Evolutionary conservation across 2,113 vertebrate species (phyloP).

Genomic region (Falcunculus frontatus): DNA sequence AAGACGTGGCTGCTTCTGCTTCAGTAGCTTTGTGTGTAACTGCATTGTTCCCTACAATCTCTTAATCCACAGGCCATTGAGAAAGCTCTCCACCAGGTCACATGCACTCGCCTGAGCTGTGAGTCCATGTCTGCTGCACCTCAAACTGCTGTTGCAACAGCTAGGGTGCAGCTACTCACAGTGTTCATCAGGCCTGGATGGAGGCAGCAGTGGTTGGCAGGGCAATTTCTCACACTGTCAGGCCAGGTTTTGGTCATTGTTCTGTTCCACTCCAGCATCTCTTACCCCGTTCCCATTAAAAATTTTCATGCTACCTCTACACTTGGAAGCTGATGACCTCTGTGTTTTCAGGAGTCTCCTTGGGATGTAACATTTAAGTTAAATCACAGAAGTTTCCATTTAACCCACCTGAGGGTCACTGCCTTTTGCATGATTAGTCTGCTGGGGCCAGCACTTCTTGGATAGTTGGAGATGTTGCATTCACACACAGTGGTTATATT

Average conservation of each 20-base stretch:
- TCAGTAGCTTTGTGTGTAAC: background rate
- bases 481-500: background rate
- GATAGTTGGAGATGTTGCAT: background rate
- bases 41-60: background rate
- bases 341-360: background rate
- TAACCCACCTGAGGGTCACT: fast-evolving
- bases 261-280: background rate
- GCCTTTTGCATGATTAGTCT: background rate
- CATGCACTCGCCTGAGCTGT: background rate
- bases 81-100: background rate
- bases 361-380: no score
- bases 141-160: background rate
- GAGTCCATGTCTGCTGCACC: background rate
- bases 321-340: background rate
- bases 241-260: background rate
- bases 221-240: background rate
- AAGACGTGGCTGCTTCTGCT: fast-evolving
- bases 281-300: fast-evolving
- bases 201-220: background rate
- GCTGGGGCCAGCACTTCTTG: background rate
- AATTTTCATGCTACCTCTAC: background rate
- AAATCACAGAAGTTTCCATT: no score
- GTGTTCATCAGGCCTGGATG: background rate
- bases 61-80: background rate
- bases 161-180: fast-evolving